Conservation (phyloP, 1,140 invertebrate species). For the Dryas iulia region DNA sequence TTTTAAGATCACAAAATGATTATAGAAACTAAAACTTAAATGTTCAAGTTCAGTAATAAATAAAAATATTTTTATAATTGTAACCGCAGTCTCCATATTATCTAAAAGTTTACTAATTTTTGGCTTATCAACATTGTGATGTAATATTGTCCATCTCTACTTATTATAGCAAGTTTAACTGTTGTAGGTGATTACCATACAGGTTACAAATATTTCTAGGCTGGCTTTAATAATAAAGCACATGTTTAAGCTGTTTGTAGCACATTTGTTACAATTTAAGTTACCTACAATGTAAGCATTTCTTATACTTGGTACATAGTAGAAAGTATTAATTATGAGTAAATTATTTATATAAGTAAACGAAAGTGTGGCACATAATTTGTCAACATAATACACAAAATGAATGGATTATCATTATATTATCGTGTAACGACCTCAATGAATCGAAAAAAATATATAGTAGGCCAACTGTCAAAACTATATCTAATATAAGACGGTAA, state of each 20-base stretch:
- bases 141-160: not conserved
- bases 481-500: constrained; percentile 11
- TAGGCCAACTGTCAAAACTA: constrained; percentile 35
- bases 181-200: not conserved
- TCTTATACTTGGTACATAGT: not conserved
- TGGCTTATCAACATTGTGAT: not conserved
- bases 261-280: not conserved
- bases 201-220: not conserved
- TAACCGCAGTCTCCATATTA: not conserved
- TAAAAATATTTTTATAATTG: not conserved
- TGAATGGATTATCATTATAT: not conserved
- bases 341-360: not conserved
- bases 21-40: too few relatives aligned
- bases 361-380: not conserved
- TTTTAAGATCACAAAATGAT: too few relatives aligned
- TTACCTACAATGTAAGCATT: not conserved
- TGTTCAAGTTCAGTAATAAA: too few relatives aligned
- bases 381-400: not conserved
- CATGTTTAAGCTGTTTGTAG: not conserved
- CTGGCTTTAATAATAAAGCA: not conserved
- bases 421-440: constrained; percentile 9
- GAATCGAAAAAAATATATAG: constrained; percentile 35
- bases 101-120: not conserved
- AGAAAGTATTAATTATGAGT: not conserved
- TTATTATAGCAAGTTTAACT: not conserved